A percentile compares a stretch with the other conserved stretches of the same genome.
These are phyloP conservation scores for Eidolon dupreanum DNA, from an alignment of 2,797 vertebrate species.

Conservation along the genomic window DNA sequence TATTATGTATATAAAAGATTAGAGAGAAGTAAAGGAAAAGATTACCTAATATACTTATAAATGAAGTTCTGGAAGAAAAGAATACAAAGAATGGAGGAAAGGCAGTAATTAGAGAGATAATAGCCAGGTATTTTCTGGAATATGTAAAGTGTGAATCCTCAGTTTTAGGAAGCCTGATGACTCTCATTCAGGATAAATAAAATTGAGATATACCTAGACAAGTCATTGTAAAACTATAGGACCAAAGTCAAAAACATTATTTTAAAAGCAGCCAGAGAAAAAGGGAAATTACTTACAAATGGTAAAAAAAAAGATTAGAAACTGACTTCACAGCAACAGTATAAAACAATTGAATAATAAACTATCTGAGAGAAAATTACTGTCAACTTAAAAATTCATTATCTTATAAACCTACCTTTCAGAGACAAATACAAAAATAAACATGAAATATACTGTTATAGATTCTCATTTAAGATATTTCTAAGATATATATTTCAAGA, in stretches of 20 bases:
- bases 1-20: background rate
- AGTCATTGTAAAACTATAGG: background rate
- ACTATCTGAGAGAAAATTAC: background rate
- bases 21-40: background rate
- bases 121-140: background rate
- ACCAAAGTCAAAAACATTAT: background rate
- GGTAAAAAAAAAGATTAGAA: conserved; percentile 1
- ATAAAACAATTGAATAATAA: background rate
- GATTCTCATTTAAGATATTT: background rate
- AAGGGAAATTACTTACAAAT: background rate
- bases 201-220: background rate
- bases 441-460: background rate
- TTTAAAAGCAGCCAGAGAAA: background rate
- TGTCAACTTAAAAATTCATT: background rate
- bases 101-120: background rate
- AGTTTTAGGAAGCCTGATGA: background rate
- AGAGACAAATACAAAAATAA: background rate
- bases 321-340: background rate
- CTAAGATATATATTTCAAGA: background rate
- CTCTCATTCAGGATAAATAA: background rate
- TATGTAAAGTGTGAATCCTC: background rate
- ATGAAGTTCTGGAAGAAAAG: background rate
- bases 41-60: background rate
- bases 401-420: background rate
- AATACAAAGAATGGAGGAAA: background rate